phyloP scores from a whole-genome alignment of 2,888 invertebrate species.

The Ariolimax columbianus region DNA sequence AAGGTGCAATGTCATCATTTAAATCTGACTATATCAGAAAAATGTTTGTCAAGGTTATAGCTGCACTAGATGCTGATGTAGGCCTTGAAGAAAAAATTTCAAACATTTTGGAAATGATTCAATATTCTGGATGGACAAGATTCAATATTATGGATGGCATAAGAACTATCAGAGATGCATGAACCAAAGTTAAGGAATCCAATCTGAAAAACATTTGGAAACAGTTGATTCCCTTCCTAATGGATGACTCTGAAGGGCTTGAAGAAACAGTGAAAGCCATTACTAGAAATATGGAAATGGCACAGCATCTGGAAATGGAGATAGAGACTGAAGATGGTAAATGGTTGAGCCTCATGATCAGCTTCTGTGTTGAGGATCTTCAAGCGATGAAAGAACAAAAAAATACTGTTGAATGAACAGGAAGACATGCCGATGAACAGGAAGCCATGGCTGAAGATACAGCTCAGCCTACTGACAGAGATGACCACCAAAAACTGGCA shows the following conservation, averaged over 20 bases:
- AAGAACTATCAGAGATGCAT: no score
- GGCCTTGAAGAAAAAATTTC: neutral
- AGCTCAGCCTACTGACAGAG: neutral
- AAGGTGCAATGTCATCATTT: no score
- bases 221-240: neutral
- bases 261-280: neutral
- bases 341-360: neutral
- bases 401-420: neutral
- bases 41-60: no score
- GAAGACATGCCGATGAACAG: no score
- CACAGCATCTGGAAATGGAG: neutral
- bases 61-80: no score
- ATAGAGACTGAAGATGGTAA: neutral
- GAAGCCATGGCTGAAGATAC: no score
- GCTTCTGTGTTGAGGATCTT: neutral
- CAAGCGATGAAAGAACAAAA: neutral
- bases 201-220: neutral
- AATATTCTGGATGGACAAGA: neutral
- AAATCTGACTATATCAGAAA: no score
- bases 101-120: neutral
- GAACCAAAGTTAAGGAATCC: neutral
- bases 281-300: neutral
- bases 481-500: neutral
- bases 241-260: neutral
- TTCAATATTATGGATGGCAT: no score